Evolutionary conservation across 2,113 vertebrate genomes (phyloP), one percentile per base, ranked within the genome.

Genomic region (Sylvia atricapilla): DNA sequence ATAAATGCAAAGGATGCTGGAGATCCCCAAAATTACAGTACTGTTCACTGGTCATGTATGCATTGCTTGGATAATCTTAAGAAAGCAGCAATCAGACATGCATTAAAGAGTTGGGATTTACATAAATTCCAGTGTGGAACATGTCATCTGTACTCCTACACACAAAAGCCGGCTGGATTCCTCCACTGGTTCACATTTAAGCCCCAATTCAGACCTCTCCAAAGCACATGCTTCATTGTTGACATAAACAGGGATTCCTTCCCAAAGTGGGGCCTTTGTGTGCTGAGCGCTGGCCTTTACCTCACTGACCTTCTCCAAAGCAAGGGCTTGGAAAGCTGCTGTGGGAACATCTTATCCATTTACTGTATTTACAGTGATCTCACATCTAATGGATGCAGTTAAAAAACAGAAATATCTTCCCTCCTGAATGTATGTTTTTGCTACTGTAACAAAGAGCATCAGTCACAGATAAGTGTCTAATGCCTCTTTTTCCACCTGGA

Each of bases 201-300:
- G 63, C 55, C 88, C 85, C 78, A 93, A 62, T 88, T 95, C 93
- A 95, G 92, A 95, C 69, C 77, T 68, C 74, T 92, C 81, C 87
- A 93, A 94, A 87, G 91, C 81, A 91, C 93, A 92, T 82, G 94
- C 87, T 86, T 92, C 68, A 77, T 4, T 86, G 82, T 92, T 93
- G 90, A 95, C 89, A 92, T 50, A 84, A 93, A 93, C 43, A 94
- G 82, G 60, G 79, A 92, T n/a, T 90, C 85, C 68, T 93, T 93
- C 93, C 90, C 92, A 76, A 96, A 93, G 67, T 13, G 4, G 55
- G 59, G 79, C 87, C 67, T 88, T 83, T 24, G 10, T 85, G 60
- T 43, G 78, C 81, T 5, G 20, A 82, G 82, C 2, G 0, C 59
- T 81, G 80, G 66, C 77, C 84, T 91, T 93, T 70, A 91, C 58